Base-by-base conservation (phyloP, 2,113 vertebrate species). In the Xiphias gladius region DNA sequence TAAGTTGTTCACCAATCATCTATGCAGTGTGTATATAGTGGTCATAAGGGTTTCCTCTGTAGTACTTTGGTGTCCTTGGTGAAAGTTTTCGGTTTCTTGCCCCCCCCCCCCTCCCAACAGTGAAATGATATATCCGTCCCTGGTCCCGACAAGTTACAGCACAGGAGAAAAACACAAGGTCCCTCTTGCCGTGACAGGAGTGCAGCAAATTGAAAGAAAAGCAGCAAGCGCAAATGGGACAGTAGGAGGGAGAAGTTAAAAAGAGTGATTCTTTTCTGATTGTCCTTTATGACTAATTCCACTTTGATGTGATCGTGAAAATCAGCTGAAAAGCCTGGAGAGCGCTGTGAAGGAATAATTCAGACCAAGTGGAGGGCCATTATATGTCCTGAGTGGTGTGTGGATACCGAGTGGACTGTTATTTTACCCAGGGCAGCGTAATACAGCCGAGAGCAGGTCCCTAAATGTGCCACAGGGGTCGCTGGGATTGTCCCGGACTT, bases 341-440 rank as follows among this genome's bases (percentile, higher is more conserved):
- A 80, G 32, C 57, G 62, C 63, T 63, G 41, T 26, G 68, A 79
- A 73, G 59, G 64, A 76, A 73, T 14, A 59, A 54, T 87, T 70
- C n/a, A 81, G 28, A 69, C 58, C 64, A 81, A 66, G 57, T 82
- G 52, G 43, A 79, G 70, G 57, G 59, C 73, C 80, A 82, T 87
- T 87, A 79, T 17, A 7, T 8, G 76, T 68, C 70, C 55, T 79
- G 55, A 83, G 84, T 70, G 79, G n/a, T 30, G 72, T 35, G 54
- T 63, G 52, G 46, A 70, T 61, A 70, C 41, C 80, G 48, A 77
- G 65, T 50, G 58, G 72, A 73, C 54, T 30, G n/a, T 41, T 35
- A 61, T 69, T 76, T 72, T 63, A 79, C 73, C 67, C 52, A 54
- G 24, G 39, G 46, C 61, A 59, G 32, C 48, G 55, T 64, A 32